These are phyloP conservation scores for Furcula furcula DNA, from an alignment of 2,888 invertebrate genomes.

Conservation along the genomic window DNA sequence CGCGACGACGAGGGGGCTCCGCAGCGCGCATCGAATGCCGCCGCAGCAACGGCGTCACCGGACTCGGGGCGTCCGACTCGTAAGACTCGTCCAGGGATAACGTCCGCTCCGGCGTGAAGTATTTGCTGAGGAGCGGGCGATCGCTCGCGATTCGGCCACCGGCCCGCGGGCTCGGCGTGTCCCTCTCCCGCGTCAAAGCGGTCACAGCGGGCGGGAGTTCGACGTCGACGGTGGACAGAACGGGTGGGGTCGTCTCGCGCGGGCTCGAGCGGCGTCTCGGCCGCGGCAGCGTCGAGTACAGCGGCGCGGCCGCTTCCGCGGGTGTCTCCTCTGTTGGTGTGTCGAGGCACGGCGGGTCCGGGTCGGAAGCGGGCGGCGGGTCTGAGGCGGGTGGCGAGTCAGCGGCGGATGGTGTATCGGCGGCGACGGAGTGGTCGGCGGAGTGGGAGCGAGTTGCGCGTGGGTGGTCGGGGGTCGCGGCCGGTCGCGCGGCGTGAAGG, in stretches of 20 bases:
- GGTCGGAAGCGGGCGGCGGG: conserved; percentile 7
- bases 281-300: conserved; percentile 59
- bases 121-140: conserved; percentile 80
- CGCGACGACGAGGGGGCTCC: conserved; percentile 80
- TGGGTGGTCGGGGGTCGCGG: conserved; percentile 19
- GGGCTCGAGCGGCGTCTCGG: conserved; percentile 43
- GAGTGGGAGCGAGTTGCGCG: conserved; percentile 52
- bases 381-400: conserved; percentile 2
- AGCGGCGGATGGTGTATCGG: conserved; percentile 37
- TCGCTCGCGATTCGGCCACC: conserved; percentile 61
- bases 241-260: conserved; percentile 17
- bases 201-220: conserved; percentile 16
- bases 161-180: conserved; percentile 7
- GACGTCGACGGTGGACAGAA: conserved; percentile 16
- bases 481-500: conserved; percentile 52
- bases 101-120: conserved; percentile 71
- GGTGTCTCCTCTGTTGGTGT: conserved; percentile 8
- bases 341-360: conserved; percentile 4
- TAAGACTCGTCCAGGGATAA: conserved; percentile 55
- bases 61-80: conserved; percentile 51
- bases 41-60: conserved; percentile 35
- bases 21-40: conserved; percentile 53
- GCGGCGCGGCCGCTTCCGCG: conserved; percentile 32
- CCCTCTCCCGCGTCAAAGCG: conserved; percentile 12
- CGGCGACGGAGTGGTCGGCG: conserved; percentile 29